These are phyloP conservation scores for Plagodis pulveraria DNA, from an alignment of 2,888 invertebrate genomes.

Conservation along the genomic window DNA sequence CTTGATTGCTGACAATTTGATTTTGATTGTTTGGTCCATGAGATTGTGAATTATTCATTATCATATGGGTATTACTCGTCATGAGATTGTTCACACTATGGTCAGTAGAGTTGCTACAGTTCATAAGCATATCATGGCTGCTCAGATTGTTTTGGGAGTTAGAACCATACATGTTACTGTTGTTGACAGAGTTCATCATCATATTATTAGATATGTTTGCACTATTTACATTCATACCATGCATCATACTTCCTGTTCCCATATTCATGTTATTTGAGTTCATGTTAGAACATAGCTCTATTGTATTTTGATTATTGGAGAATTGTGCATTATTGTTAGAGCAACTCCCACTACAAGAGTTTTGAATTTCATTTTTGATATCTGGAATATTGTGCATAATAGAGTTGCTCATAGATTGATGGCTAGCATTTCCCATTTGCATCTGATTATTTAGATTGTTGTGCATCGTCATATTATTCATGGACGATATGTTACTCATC, in stretches of 20 bases:
- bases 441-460: constrained; percentile 67
- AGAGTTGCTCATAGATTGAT: constrained; percentile 69
- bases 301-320: constrained; percentile 65
- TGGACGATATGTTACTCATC: constrained; percentile 66
- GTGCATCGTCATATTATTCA: constrained; percentile 76
- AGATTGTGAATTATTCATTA: constrained; percentile 71
- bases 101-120: constrained; percentile 70
- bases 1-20: constrained; percentile 64
- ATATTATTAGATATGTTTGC: constrained; percentile 68
- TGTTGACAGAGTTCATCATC: constrained; percentile 72
- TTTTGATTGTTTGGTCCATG: constrained; percentile 66
- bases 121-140: constrained; percentile 75
- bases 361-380: constrained; percentile 79
- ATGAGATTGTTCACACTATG: constrained; percentile 70
- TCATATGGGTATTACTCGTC: constrained; percentile 70
- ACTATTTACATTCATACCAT: constrained; percentile 70
- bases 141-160: constrained; percentile 63
- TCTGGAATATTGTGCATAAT: constrained; percentile 80
- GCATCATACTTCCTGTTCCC: constrained; percentile 69
- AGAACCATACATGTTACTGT: constrained; percentile 63
- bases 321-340: constrained; percentile 69
- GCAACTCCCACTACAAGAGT: constrained; percentile 75
- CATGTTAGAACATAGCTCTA: constrained; percentile 74
- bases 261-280: constrained; percentile 68
- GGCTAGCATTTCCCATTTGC: constrained; percentile 71